phyloP scores from a whole-genome alignment of 2,888 invertebrate genomes.

The Stenolophus ochropezus region DNA sequence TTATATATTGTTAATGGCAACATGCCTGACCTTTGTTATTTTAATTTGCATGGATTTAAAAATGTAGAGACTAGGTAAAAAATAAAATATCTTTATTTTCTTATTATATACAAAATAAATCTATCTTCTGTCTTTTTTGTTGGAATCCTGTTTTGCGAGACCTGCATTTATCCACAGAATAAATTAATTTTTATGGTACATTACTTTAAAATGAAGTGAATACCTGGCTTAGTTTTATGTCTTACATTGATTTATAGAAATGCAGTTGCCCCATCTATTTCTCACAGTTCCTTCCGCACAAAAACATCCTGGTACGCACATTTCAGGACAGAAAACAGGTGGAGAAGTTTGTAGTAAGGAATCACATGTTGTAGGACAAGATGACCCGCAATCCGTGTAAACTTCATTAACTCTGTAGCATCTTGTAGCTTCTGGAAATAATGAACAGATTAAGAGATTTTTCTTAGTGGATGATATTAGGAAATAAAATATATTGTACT shows the following conservation, averaged over 20 bases:
- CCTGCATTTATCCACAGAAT: slow-evolving; percentile 26
- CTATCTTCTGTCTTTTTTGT: slow-evolving; percentile 23
- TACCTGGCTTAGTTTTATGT: slow-evolving; percentile 15
- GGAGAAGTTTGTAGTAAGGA: not conserved
- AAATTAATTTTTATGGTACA: slow-evolving; percentile 5
- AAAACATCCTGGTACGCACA: slow-evolving; percentile 56
- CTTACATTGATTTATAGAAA: slow-evolving; percentile 54
- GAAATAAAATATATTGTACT: not conserved
- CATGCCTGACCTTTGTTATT: slow-evolving; percentile 6
- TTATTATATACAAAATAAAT: not conserved
- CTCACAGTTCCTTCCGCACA: slow-evolving; percentile 43
- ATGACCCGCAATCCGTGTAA: slow-evolving; percentile 45
- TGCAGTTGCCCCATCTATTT: slow-evolving; percentile 55
- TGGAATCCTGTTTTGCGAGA: slow-evolving; percentile 28
- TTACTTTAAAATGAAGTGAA: not conserved
- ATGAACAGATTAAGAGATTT: slow-evolving; percentile 16
- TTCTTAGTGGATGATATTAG: not conserved
- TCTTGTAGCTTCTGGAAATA: slow-evolving; percentile 31
- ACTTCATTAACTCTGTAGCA: slow-evolving; percentile 46
- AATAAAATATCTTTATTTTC: not conserved
- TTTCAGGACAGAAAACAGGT: not conserved
- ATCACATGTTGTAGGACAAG: slow-evolving; percentile 53
- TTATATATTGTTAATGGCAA: not conserved
- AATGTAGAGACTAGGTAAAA: not conserved
- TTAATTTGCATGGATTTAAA: slow-evolving; percentile 4